These are phyloP conservation scores for Lontra canadensis DNA, from an alignment of 2,113 vertebrate species.

Conservation along the genomic window DNA sequence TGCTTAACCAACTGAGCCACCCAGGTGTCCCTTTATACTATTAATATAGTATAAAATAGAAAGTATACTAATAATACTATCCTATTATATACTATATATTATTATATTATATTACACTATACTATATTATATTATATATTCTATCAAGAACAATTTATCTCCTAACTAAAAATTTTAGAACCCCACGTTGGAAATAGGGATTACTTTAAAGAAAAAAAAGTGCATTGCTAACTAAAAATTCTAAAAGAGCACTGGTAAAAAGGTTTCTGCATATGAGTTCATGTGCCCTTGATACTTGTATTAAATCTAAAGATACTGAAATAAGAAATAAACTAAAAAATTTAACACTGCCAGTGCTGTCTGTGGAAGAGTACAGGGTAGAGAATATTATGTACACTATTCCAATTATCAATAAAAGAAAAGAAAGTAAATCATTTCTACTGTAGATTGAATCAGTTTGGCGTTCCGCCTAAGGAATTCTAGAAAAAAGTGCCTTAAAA, in stretches of 20 bases:
- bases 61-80: no score
- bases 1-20: no score
- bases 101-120: no score
- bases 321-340: neutral
- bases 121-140: neutral
- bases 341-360: neutral
- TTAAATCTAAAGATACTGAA: neutral
- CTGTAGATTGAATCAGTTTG: neutral
- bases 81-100: no score
- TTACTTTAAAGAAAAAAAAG: no score
- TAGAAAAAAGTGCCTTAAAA: neutral
- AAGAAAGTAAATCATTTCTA: neutral
- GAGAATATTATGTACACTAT: neutral
- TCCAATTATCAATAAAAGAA: neutral
- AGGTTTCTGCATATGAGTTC: neutral
- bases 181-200: neutral
- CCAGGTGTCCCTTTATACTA: no score
- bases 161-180: neutral
- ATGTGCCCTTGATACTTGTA: neutral
- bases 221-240: neutral
- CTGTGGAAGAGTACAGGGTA: neutral
- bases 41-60: no score
- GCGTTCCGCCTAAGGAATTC: neutral
- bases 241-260: neutral
- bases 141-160: neutral